phyloP scores from a whole-genome alignment of 2,888 invertebrate genomes.

The Sabatieria punctata region DNA sequence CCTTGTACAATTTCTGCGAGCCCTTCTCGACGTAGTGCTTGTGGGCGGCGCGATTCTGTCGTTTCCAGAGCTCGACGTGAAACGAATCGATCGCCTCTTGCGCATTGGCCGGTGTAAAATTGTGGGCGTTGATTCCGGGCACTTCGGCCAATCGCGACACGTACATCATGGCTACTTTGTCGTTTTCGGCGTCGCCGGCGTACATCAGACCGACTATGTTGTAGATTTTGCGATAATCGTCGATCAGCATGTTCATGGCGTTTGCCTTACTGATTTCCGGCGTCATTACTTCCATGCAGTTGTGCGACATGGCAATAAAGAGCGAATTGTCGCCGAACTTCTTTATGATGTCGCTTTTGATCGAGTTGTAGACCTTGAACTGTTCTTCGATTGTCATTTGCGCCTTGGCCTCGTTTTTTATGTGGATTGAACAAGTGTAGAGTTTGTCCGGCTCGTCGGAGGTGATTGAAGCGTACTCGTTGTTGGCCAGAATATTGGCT shows the following conservation, averaged over 20 bases:
- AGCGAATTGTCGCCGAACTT: constrained; percentile 1
- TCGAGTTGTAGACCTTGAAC: background rate
- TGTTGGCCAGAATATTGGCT: background rate
- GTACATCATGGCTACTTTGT: constrained; percentile 3
- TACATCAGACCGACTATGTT: constrained; percentile 6
- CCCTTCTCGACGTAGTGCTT: constrained; percentile 1
- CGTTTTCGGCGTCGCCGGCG: constrained; percentile 8
- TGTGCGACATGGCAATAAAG: constrained; percentile 7
- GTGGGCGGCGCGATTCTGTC: background rate
- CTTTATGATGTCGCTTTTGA: constrained; percentile 1
- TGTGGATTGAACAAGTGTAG: constrained; percentile 10
- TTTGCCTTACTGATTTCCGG: constrained; percentile 7
- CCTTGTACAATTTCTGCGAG: background rate
- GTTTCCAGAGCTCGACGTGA: background rate
- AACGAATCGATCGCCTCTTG: constrained; percentile 3
- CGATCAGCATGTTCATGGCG: constrained; percentile 6
- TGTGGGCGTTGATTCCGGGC: constrained; percentile 2
- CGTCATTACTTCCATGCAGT: constrained; percentile 9
- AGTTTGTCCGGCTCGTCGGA: constrained; percentile 9
- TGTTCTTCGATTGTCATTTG: constrained; percentile 1
- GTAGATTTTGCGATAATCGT: background rate
- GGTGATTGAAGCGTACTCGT: constrained; percentile 3
- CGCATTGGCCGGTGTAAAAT: constrained; percentile 7
- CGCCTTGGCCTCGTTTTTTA: constrained; percentile 7
- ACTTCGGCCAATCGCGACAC: constrained; percentile 2